Conservation (phyloP, 2,888 invertebrate species). For the Notodonta ziczac region DNA sequence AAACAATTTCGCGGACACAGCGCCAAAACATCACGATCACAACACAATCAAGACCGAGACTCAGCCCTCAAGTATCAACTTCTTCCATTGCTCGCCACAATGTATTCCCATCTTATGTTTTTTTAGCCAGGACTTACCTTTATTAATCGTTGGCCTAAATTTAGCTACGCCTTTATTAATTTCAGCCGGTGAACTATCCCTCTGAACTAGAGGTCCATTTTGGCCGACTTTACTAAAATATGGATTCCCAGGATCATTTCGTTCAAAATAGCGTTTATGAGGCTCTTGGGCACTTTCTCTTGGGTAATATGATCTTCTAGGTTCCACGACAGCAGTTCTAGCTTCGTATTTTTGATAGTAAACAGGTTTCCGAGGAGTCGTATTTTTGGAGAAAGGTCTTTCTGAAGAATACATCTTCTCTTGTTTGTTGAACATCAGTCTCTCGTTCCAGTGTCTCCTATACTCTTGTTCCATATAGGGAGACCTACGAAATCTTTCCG, state of each 20-base stretch:
- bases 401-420: slow-evolving; percentile 40
- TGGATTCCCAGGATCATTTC: background rate
- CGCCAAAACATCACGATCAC: slow-evolving; percentile 30
- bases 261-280: background rate
- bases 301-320: background rate
- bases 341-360: slow-evolving; percentile 56
- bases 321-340: slow-evolving; percentile 37
- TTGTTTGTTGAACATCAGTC: slow-evolving; percentile 49
- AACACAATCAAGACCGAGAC: slow-evolving; percentile 18
- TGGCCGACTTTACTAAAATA: background rate
- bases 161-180: background rate
- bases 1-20: slow-evolving; percentile 27
- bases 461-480: slow-evolving; percentile 70
- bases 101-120: slow-evolving; percentile 52
- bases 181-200: background rate
- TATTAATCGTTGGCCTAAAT: slow-evolving; percentile 9
- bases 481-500: slow-evolving; percentile 32
- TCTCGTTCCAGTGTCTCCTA: slow-evolving; percentile 62
- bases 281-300: background rate
- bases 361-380: slow-evolving; percentile 14
- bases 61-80: slow-evolving; percentile 53
- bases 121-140: slow-evolving; percentile 58
- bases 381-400: slow-evolving; percentile 25
- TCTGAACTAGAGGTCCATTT: background rate
- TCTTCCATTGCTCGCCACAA: slow-evolving; percentile 62